Percentiles rank a stretch among this genome's conserved stretches.
These are phyloP conservation scores for Drepana arcuata DNA, from an alignment of 1,140 invertebrate genomes.

Conservation along the genomic window DNA sequence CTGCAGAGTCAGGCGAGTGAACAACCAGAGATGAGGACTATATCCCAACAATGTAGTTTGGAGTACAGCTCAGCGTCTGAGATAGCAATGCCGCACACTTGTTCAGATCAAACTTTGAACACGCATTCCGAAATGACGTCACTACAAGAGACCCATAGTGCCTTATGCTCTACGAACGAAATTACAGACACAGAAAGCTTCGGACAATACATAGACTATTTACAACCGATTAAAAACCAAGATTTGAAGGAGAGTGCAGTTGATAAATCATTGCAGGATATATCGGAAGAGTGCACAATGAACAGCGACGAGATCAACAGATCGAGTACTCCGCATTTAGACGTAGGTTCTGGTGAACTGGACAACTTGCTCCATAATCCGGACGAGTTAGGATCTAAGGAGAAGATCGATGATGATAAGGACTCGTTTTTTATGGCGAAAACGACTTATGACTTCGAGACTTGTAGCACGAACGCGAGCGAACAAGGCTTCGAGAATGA, in stretches of 20 bases:
- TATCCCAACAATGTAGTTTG: constrained; percentile 68
- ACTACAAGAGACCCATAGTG: constrained; percentile 65
- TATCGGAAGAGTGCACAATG: constrained; percentile 60
- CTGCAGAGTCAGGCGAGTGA: constrained; percentile 51
- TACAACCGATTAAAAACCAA: constrained; percentile 41
- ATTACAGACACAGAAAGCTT: constrained; percentile 69
- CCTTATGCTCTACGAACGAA: constrained; percentile 66
- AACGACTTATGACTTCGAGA: constrained; percentile 66
- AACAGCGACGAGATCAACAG: constrained; percentile 52
- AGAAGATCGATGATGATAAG: constrained; percentile 51
- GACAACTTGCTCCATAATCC: constrained; percentile 40
- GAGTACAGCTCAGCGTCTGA: constrained; percentile 65
- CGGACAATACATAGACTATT: constrained; percentile 63
- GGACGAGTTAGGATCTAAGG: constrained; percentile 35
- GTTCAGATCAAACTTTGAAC: constrained; percentile 65
- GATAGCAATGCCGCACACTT: constrained; percentile 63
- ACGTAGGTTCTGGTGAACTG: constrained; percentile 27
- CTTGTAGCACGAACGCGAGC: constrained; percentile 65
- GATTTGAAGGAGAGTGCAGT: constrained; percentile 31
- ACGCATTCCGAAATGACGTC: constrained; percentile 68
- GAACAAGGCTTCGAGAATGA: constrained; percentile 69
- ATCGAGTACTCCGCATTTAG: constrained; percentile 35
- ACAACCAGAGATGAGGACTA: constrained; percentile 63
- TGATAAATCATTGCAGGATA: constrained; percentile 57
- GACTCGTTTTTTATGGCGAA: constrained; percentile 59